A percentile compares a stretch with the other conserved stretches of the same genome.
These are phyloP conservation scores for Gallinago media DNA, from an alignment of 2,113 vertebrate genomes.

Conservation along the genomic window DNA sequence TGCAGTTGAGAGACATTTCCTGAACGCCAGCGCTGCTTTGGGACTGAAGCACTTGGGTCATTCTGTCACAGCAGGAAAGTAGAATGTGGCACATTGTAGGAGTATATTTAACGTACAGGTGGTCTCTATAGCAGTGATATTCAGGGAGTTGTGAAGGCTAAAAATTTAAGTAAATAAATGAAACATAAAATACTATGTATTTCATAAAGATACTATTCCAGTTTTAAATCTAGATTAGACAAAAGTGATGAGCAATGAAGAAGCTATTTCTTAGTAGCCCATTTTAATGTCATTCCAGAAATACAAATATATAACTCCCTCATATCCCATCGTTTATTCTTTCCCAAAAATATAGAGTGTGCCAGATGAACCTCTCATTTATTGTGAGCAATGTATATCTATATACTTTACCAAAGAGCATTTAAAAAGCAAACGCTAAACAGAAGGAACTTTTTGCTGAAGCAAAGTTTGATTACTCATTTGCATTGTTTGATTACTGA, in stretches of 20 bases:
- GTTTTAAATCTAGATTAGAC: not conserved
- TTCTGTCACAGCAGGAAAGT: slow-evolving; percentile 7
- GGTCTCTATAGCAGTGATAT: not conserved
- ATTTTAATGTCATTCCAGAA: not conserved
- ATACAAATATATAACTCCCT: not conserved
- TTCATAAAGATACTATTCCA: not conserved
- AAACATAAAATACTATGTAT: not conserved
- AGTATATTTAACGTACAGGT: not conserved
- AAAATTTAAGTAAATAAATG: not conserved
- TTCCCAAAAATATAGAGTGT: not conserved
- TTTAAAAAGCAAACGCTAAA: not conserved
- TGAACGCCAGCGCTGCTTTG: slow-evolving; percentile 20
- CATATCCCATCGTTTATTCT: not conserved
- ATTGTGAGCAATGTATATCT: not conserved
- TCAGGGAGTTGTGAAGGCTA: not conserved
- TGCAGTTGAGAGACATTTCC: slow-evolving; percentile 73
- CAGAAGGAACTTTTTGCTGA: not conserved
- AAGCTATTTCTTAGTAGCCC: not conserved
- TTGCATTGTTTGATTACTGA: not conserved
- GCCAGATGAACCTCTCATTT: not conserved
- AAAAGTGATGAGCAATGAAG: not conserved
- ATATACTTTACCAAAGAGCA: not conserved
- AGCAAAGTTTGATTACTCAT: not conserved
- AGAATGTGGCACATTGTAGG: not conserved
- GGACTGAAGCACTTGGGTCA: slow-evolving; percentile 59